phyloP scores from a whole-genome alignment of 1,140 invertebrate species.

The Frieseomelitta varia region DNA sequence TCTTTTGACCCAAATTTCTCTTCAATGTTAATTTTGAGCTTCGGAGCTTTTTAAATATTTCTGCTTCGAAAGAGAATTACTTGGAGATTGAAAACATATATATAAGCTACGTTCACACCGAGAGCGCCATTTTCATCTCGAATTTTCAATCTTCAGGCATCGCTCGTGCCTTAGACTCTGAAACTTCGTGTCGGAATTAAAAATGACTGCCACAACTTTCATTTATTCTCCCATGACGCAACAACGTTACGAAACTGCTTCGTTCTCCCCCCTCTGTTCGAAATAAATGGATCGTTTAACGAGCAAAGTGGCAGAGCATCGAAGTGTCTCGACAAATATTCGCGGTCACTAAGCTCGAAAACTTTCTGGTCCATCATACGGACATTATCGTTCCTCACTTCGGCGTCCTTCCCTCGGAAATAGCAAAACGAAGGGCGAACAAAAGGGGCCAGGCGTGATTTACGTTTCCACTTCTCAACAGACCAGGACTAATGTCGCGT shows the following conservation, averaged over 20 bases:
- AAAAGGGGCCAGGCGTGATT: conserved; percentile 20
- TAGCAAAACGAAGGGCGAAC: background rate
- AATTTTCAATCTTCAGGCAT: no score
- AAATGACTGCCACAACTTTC: no score
- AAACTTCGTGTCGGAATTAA: no score
- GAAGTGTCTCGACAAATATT: conserved; percentile 23
- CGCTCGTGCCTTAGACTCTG: no score
- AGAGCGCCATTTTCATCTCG: no score
- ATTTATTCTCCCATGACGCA: no score
- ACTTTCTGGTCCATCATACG: conserved; percentile 32
- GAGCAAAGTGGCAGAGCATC: background rate
- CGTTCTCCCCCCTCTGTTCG: no score
- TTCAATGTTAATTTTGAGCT: background rate
- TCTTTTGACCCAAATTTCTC: background rate
- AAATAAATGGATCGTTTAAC: background rate
- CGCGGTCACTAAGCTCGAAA: conserved; percentile 23
- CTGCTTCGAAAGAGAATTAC: background rate
- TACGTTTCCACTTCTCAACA: conserved; percentile 43
- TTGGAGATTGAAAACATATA: no score
- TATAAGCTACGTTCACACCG: no score
- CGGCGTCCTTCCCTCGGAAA: background rate
- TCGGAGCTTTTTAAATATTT: background rate
- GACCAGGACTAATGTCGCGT: conserved; percentile 28
- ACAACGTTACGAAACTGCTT: background rate
- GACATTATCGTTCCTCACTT: conserved; percentile 39